These are phyloP conservation scores for Anser cygnoides DNA, from an alignment of 2,113 vertebrate genomes.

Conservation along the genomic window DNA sequence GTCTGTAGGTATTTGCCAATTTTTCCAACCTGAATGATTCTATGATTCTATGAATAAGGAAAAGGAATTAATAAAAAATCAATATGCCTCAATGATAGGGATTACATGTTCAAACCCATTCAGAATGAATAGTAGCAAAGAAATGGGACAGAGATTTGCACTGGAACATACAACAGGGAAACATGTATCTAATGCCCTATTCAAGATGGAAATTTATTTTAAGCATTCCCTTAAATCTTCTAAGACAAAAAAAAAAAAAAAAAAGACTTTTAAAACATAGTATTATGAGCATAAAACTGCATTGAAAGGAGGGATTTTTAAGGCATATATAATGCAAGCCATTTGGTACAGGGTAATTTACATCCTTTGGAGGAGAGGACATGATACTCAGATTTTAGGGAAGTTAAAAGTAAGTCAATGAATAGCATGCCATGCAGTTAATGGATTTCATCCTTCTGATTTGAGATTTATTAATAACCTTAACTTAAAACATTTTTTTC, in stretches of 20 bases:
- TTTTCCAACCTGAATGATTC: no score
- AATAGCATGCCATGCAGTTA: rapidly evolving
- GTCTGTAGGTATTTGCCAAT: not conserved
- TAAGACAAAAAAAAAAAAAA: not conserved
- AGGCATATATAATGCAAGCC: not conserved
- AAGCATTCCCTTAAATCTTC: not conserved
- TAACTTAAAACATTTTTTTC: not conserved
- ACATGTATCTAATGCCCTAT: not conserved
- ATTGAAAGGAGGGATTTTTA: not conserved
- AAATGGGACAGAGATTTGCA: not conserved
- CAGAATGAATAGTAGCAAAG: not conserved
- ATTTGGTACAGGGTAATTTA: not conserved
- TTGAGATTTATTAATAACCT: not conserved
- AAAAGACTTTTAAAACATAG: not conserved
- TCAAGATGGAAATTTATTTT: not conserved
- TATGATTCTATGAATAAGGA: not conserved
- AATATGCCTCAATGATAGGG: rapidly evolving
- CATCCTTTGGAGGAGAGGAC: not conserved
- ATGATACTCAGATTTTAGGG: not conserved
- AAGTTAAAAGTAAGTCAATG: not conserved
- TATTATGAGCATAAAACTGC: not conserved
- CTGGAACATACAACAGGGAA: not conserved
- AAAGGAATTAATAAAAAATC: not conserved
- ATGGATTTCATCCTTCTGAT: not conserved
- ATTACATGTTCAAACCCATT: not conserved